Evolutionary conservation across 2,888 invertebrate species (phyloP).

Genomic region (Troides oblongomaculatus): DNA sequence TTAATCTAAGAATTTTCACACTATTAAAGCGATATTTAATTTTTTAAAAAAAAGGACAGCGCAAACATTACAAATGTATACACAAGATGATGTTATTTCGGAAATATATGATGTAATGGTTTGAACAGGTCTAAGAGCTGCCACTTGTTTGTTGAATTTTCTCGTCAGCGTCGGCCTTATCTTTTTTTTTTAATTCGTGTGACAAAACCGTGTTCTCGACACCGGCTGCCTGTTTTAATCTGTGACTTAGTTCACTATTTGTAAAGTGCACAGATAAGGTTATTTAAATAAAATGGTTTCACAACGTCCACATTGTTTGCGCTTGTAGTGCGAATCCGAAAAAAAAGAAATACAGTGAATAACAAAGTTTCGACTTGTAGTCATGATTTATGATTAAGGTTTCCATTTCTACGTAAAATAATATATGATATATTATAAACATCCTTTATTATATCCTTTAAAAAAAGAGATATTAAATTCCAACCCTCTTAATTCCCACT

Average conservation of each 20-base stretch:
- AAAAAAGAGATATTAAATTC: too few species aligned
- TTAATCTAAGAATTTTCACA: too few species aligned
- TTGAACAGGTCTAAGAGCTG: constrained; percentile 26
- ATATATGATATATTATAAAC: too few species aligned
- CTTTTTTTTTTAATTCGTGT: constrained; percentile 27
- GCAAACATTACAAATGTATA: constrained; percentile 15
- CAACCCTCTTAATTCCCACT: too few species aligned
- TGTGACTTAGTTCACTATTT: constrained; percentile 27
- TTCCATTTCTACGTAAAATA: too few species aligned
- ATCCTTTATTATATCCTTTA: too few species aligned
- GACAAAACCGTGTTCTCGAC: constrained; percentile 25
- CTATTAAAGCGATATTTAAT: too few species aligned
- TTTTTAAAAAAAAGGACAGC: constrained; percentile 1
- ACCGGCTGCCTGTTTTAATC: constrained; percentile 14
- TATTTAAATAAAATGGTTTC: constrained; percentile 24
- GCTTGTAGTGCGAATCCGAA: background rate
- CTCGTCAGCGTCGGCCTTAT: constrained; percentile 20
- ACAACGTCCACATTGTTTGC: constrained; percentile 13
- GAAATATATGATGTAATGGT: constrained; percentile 27
- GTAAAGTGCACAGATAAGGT: constrained; percentile 24
- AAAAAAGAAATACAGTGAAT: too few species aligned
- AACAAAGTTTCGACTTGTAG: too few species aligned
- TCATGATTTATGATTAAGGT: too few species aligned
- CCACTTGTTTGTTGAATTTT: constrained; percentile 25
- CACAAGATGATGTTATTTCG: constrained; percentile 19